These are phyloP conservation scores for Geococcyx californianus DNA, from an alignment of 2,113 vertebrate genomes.

Conservation along the genomic window DNA sequence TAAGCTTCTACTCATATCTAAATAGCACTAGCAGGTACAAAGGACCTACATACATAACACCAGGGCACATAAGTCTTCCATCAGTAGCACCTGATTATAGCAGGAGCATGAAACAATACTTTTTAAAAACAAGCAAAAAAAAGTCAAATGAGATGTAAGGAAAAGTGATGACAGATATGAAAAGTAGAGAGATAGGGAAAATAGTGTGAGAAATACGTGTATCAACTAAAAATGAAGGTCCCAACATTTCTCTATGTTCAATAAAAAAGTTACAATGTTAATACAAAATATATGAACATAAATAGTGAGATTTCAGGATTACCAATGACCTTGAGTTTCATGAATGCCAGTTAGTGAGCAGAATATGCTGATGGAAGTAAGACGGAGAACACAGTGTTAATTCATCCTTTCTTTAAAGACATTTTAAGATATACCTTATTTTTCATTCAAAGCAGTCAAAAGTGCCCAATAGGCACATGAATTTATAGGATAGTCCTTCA, in stretches of 20 bases:
- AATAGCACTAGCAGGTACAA: not conserved
- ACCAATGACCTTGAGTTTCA: not conserved
- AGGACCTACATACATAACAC: not conserved
- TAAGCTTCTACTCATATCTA: not conserved
- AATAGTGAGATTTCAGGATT: not conserved
- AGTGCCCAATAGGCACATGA: not conserved
- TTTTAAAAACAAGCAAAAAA: not conserved
- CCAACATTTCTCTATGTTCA: not conserved
- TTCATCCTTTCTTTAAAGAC: not conserved
- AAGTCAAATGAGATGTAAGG: not conserved
- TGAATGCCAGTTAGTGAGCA: not conserved
- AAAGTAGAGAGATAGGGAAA: not conserved
- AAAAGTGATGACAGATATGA: not conserved
- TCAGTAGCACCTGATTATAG: constrained; percentile 6
- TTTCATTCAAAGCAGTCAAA: not conserved
- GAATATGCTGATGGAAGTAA: not conserved
- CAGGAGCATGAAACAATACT: not conserved
- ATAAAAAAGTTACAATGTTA: not conserved
- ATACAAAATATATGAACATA: not conserved
- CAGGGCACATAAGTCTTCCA: not conserved
- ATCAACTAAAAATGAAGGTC: not conserved
- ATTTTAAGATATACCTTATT: not conserved
- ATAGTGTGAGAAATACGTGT: not conserved
- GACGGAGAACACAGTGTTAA: not conserved
- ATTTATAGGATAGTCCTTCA: not conserved